Base-by-base conservation (phyloP, 37 sponge, comb jelly and placozoan genomes). In the Dysidea cf. avara region DNA sequence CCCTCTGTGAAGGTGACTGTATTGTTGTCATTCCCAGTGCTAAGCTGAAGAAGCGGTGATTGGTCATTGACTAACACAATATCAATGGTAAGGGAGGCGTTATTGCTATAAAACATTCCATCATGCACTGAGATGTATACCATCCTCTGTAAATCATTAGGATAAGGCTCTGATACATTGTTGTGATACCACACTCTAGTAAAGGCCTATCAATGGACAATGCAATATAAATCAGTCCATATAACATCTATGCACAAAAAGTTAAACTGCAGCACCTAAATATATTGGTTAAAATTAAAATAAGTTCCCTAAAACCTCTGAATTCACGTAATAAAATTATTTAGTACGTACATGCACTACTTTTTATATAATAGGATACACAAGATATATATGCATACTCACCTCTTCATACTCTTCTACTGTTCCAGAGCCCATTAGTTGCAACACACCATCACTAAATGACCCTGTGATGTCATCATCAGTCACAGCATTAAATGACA, bases 1-100 rank as follows among this genome's bases (percentile, higher is more conserved):
- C 60, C 24, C 28, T 86, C 86, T 21, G 18, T 13, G 55, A 79
- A 86, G 5, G 68, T 24, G 1, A 68, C 86, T 26, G 31, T 39
- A 13, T 56, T 39, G 17, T 66, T 48, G 24, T 6, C 63, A n/a
- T n/a, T n/a, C n/a, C n/a, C n/a, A n/a, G n/a, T n/a, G n/a, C n/a
- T n/a, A 7, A 81, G 66, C 22, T 31, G 7, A n/a, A 74, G 22
- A 26, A 68, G 26, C 17, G 86, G 86, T 0, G 61, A 33, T 39
- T 79, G 69, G 56, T 86, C 86, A 50, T 86, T 86, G 39, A 79
- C 67, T 0, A 73, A 75, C 46, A 35, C 35, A 5, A 68, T 74
- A 7, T 50, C 28, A 43, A 86, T 73, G 54, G 20, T 52, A 28
- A 86, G 70, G 17, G 16, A 33, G 0, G 50, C 72, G 21, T 58